Conservation (phyloP, 2,113 vertebrate species). For the Danio rerio region DNA sequence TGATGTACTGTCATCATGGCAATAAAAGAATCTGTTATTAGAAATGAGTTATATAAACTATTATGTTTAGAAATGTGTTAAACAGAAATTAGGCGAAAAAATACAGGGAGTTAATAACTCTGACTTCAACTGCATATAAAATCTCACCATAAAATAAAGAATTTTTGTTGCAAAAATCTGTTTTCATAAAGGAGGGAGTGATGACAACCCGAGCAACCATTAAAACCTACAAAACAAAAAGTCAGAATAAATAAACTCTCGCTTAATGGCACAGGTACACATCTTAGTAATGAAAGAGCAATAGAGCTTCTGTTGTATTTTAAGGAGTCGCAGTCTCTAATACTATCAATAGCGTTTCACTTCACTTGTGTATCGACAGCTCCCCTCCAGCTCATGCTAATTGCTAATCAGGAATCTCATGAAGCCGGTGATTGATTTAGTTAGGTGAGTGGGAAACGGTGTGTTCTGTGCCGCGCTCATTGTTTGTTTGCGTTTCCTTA, state of each 20-base stretch:
- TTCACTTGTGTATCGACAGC: constrained; percentile 41
- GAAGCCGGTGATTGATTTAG: constrained; percentile 51
- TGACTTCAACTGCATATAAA: no score
- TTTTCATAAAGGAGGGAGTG: no score
- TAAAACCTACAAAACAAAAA: neutral
- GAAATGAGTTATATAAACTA: no score
- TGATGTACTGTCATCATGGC: no score
- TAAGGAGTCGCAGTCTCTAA: constrained; percentile 22
- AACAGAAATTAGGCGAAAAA: no score
- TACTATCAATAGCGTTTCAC: constrained; percentile 12
- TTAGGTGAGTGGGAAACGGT: constrained; percentile 9
- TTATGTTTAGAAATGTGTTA: no score
- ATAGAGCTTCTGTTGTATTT: neutral
- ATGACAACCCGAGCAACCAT: neutral
- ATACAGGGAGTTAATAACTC: no score
- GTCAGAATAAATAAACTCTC: neutral
- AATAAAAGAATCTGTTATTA: no score
- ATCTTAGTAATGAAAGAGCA: constrained; percentile 8
- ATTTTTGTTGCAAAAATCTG: no score
- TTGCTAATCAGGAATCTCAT: constrained; percentile 51
- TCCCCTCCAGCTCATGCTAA: constrained; percentile 42
- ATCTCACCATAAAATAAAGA: no score
- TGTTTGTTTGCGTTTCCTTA: constrained; percentile 53
- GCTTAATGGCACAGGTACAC: neutral
- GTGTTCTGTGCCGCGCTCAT: constrained; percentile 36